Base-by-base conservation (phyloP, 1,140 invertebrate species). In the Apis florea region DNA sequence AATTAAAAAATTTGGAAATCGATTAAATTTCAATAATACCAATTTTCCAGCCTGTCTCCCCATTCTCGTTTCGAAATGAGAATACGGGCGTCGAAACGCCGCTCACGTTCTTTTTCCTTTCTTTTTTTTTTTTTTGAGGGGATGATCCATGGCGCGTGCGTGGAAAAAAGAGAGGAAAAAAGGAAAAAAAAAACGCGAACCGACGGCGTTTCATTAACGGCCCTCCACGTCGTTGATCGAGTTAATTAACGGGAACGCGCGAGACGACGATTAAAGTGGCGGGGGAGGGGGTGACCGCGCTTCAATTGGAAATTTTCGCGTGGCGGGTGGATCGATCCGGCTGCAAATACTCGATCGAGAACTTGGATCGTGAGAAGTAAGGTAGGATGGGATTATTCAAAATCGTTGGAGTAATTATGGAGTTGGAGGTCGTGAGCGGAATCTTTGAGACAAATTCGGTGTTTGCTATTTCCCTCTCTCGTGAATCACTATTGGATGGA, bases 1-100 rank as follows among this genome's bases (percentile, higher is more conserved):
- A n/a, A n/a, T n/a, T n/a, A n/a, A n/a, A n/a, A n/a, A n/a, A n/a
- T n/a, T n/a, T n/a, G n/a, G n/a, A n/a, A n/a, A n/a, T n/a, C n/a
- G 67, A 80, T 59, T 51, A 63, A 79, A 72, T 79, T 59, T 47
- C 53, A 74, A 80, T 80, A 80, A 80, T 58, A 17, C 10, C 56
- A 67, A 67, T 6, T n/a, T n/a, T n/a, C 53, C n/a, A 0, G 40
- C 9, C 17, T 24, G 77, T 58, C 51, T 1, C 12, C 0, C 19
- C 74, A 56, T 76, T 76, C 64, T 68, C 49, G 54, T 77, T 63
- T 49, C 47, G 17, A 11, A 2, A 3, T 21, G 64, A n/a, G n/a
- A n/a, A 82, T 82, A 76, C 66, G 49, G 61, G 49, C 47, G 49
- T 61, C 51, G 47, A 31, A 73, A 76, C 56, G 26, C 64, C 21